phyloP scores from a whole-genome alignment of 2,888 invertebrate species.

The Acronicta psi region DNA sequence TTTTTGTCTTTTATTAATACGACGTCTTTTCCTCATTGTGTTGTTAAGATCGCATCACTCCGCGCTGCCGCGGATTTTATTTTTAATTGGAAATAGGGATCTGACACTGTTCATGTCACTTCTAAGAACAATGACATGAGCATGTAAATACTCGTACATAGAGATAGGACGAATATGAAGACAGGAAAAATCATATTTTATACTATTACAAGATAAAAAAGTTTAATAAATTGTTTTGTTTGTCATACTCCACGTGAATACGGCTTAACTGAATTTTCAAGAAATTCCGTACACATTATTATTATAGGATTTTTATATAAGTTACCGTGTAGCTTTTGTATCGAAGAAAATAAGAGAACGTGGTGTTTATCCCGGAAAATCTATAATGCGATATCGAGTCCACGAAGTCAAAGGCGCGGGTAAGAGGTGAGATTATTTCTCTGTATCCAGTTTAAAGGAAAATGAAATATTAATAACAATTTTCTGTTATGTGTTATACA shows the following conservation, averaged over 20 bases:
- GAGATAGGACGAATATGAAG: constrained; percentile 2
- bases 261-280: not conserved
- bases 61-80: constrained; percentile 8
- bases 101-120: constrained; percentile 6
- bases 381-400: not conserved
- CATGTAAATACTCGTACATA: not conserved
- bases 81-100: constrained; percentile 44
- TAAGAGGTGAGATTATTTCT: not conserved
- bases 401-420: not conserved
- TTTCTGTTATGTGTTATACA: not conserved
- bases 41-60: constrained; percentile 35
- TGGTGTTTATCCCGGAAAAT: not conserved
- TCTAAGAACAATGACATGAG: constrained; percentile 4
- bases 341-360: not conserved
- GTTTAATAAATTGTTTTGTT: too few species aligned
- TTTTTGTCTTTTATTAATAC: constrained; percentile 39
- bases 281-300: not conserved
- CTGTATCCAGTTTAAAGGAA: not conserved
- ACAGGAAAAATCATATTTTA: not conserved
- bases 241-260: not conserved
- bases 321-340: not conserved
- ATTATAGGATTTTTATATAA: not conserved
- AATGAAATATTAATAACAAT: not conserved
- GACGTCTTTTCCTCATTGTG: constrained; percentile 44
- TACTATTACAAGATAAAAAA: not conserved